phyloP scores from a whole-genome alignment of 2,888 invertebrate genomes.

The Gerosis bhagava region DNA sequence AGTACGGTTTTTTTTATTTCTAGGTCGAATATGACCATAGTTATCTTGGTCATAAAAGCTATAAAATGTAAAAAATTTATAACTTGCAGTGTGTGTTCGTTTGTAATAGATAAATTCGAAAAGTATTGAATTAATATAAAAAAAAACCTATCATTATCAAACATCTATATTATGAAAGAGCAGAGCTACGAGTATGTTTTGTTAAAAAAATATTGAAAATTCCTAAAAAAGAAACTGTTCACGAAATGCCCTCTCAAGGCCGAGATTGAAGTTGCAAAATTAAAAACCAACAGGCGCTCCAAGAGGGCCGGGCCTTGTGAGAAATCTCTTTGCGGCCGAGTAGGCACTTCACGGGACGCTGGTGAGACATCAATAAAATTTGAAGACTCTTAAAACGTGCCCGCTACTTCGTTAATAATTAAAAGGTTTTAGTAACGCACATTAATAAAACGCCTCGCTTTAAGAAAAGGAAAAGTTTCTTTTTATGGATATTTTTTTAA shows the following conservation, averaged over 20 bases:
- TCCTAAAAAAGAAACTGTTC: no score
- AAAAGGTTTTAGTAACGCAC: conserved; percentile 12
- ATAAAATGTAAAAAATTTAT: no score
- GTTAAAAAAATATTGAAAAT: no score
- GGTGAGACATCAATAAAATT: conserved; percentile 31
- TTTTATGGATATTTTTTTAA: neutral
- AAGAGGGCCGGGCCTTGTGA: conserved; percentile 28
- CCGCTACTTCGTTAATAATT: conserved; percentile 15
- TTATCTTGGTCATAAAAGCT: no score
- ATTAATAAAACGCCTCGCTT: conserved; percentile 13
- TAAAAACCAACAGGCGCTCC: conserved; percentile 45
- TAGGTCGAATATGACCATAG: no score
- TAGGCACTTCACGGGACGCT: conserved; percentile 32
- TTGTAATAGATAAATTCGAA: no score
- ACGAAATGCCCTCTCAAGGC: conserved; percentile 29
- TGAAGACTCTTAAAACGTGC: conserved; percentile 15
- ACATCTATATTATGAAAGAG: no score
- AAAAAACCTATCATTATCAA: no score
- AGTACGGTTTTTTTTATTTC: no score
- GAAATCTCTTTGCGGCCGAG: conserved; percentile 30
- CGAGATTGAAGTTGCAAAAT: conserved; percentile 45
- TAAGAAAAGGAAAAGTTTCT: conserved; percentile 4
- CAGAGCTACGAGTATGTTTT: no score
- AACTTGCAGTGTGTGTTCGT: no score
- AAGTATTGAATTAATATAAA: no score